These are phyloP conservation scores for Steatornis caripensis DNA, from an alignment of 2,113 vertebrate genomes.

Conservation along the genomic window DNA sequence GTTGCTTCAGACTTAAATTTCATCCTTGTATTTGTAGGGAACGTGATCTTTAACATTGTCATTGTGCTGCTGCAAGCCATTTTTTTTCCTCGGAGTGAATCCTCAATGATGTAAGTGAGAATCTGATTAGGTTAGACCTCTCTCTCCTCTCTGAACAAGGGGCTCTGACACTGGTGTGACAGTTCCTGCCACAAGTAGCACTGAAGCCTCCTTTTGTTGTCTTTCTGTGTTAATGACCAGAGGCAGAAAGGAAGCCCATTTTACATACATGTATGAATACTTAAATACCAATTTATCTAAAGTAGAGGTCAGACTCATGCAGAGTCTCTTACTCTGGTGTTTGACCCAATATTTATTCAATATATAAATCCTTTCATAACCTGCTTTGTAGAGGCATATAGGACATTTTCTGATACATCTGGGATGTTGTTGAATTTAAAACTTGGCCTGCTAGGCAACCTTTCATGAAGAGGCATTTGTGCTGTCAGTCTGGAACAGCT, in stretches of 20 bases:
- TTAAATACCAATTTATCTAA: not conserved
- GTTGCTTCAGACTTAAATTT: conserved; percentile 26
- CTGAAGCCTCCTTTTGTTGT: not conserved
- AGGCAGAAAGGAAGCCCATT: not conserved
- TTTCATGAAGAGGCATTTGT: conserved; percentile 6
- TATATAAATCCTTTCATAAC: not conserved
- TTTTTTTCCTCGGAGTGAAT: not conserved
- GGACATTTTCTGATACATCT: not conserved
- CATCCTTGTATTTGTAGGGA: not conserved
- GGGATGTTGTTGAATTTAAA: not conserved
- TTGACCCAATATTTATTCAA: not conserved
- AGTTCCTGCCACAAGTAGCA: not conserved
- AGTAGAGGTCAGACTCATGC: not conserved
- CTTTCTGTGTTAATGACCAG: not conserved
- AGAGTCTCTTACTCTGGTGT: not conserved
- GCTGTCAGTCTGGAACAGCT: not conserved
- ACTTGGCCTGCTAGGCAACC: not conserved
- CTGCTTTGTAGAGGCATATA: not conserved
- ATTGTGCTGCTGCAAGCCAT: not conserved
- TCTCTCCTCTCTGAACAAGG: not conserved
- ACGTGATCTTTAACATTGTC: not conserved
- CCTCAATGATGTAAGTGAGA: not conserved
- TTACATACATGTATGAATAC: not conserved
- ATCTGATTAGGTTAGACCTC: not conserved
- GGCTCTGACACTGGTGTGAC: not conserved